Evolutionary conservation across 2,888 invertebrate genomes (phyloP), one percentile per base, ranked within the genome.

Genomic region (Nemapogon koenigi): DNA sequence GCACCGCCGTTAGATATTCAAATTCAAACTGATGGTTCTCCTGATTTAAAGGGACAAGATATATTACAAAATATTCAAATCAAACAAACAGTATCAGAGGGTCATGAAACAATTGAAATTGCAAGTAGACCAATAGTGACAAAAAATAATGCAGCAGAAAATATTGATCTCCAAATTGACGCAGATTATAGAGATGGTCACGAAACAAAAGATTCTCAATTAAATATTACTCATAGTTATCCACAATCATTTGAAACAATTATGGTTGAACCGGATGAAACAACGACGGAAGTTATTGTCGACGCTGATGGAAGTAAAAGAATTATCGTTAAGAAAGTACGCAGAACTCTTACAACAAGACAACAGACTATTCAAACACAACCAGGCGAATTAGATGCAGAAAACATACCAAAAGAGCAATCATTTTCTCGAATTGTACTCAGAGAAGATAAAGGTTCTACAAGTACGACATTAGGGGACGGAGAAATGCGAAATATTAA

Each of bases 241-340:
- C 89, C 90, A 0, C 88, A 89, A 49, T 83, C 90, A 0, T 91
- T 91, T 53, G 91, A 91, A 63, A 91, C 91, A 1, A 82, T 90
- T 3, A 84, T 91, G 57, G 84, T 89, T 1, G 90, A 91, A 59
- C 91, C 91, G 0, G 90, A 90, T 58, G 88, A 90, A 57, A 89
- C 90, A 2, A 90, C 89, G 1, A 91, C 91, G 1, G 89, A 90
- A 66, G 88, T 91, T 2, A 83, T 89, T n/a, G 83, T 88, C 1
- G 90, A 90, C 51, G 84, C 90, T 13, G 91, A 91, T 57, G 91
- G 91, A 3, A 89, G 89, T 0, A 90, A 88, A 53, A 81, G 89
- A 47, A 90, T 91, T 35, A 88, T 91, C 40, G 86, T 91, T 0
- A 86, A 83, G 46, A 91, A 89, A 62, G 58, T 89, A 3, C 83